Conservation (phyloP, 1,140 invertebrate species). For the Lucilia cuprina region DNA sequence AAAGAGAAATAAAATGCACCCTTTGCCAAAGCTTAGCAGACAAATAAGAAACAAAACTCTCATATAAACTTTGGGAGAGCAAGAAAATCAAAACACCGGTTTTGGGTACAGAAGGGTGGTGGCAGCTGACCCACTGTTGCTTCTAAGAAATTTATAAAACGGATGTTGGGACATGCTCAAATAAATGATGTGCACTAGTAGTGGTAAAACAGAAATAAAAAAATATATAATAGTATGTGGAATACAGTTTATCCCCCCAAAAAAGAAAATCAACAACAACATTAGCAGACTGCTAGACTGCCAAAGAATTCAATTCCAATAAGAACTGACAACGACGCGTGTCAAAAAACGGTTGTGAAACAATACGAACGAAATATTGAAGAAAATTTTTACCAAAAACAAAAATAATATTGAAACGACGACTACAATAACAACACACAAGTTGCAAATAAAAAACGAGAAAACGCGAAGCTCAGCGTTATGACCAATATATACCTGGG, state of each 20-base stretch:
- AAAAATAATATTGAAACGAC: background rate
- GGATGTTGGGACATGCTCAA: slow-evolving; percentile 3
- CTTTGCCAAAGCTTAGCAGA: background rate
- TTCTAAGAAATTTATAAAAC: background rate
- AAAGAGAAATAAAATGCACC: background rate
- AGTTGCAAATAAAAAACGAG: slow-evolving; percentile 12
- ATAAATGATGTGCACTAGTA: background rate
- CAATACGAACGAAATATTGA: background rate
- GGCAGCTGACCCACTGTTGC: background rate
- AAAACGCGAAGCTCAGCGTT: slow-evolving; percentile 32
- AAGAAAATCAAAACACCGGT: background rate
- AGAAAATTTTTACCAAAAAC: background rate
- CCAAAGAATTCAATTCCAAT: slow-evolving; percentile 28
- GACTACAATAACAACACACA: background rate
- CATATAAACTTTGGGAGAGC: background rate
- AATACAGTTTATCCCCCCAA: background rate
- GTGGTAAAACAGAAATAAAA: no score
- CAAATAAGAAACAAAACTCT: background rate
- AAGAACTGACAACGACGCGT: slow-evolving; percentile 25
- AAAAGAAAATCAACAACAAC: background rate
- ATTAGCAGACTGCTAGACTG: slow-evolving; percentile 5
- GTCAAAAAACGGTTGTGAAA: slow-evolving; percentile 17
- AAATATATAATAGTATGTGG: background rate
- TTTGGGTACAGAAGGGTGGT: background rate
- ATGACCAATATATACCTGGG: slow-evolving; percentile 38